These are phyloP conservation scores for Temnothorax longispinosus DNA, from an alignment of 1,140 invertebrate species.

Conservation along the genomic window DNA sequence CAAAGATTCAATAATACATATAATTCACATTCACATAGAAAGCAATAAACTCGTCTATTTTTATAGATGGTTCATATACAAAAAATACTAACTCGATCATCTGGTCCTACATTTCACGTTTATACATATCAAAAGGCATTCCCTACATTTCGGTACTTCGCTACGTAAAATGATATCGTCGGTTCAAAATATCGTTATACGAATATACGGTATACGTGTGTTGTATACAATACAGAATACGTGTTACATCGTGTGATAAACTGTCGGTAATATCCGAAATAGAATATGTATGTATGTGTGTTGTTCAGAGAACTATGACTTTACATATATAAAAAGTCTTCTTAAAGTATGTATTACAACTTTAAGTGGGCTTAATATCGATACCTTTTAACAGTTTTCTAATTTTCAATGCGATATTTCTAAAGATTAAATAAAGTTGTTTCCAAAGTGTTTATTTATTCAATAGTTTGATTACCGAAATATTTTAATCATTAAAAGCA, in stretches of 20 bases:
- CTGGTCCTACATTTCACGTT: slow-evolving; percentile 42
- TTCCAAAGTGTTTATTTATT: slow-evolving; percentile 52
- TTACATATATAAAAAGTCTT: slow-evolving; percentile 75
- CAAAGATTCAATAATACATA: slow-evolving; percentile 64
- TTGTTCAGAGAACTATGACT: slow-evolving; percentile 65
- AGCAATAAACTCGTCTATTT: slow-evolving; percentile 57
- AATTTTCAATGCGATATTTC: slow-evolving; percentile 57
- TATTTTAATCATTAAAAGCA: slow-evolving; percentile 52
- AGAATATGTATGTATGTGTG: slow-evolving; percentile 47
- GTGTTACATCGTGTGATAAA: slow-evolving; percentile 65
- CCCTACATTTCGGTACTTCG: slow-evolving; percentile 37
- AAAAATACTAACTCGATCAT: slow-evolving; percentile 42
- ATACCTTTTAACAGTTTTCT: slow-evolving; percentile 61
- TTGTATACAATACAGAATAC: slow-evolving; percentile 48
- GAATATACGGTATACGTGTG: slow-evolving; percentile 37
- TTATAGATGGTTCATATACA: slow-evolving; percentile 51
- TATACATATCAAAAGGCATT: slow-evolving; percentile 57
- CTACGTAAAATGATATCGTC: slow-evolving; percentile 46
- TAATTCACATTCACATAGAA: slow-evolving; percentile 66
- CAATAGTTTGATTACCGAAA: slow-evolving; percentile 40
- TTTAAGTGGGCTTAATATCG: slow-evolving; percentile 67
- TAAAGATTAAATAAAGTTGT: slow-evolving; percentile 63
- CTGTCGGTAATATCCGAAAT: slow-evolving; percentile 64
- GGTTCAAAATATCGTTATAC: slow-evolving; percentile 30
- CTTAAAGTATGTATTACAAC: slow-evolving; percentile 74